Evolutionary conservation across 2,888 invertebrate species (phyloP).

Genomic region (Microctonus aethiopoides): DNA sequence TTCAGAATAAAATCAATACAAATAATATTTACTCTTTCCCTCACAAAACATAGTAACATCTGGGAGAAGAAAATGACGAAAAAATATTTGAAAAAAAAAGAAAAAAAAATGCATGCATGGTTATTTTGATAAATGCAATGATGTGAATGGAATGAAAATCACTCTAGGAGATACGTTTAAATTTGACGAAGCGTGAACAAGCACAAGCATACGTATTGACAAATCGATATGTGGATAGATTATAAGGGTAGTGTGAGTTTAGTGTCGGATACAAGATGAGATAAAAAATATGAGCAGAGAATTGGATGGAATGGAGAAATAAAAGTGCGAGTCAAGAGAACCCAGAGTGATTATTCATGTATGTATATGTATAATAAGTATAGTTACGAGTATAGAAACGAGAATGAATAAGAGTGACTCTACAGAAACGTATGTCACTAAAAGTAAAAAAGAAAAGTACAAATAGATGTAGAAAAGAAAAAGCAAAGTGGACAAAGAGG

Average conservation of each 20-base stretch:
- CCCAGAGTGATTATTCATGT: too few relatives aligned
- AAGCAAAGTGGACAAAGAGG: background rate
- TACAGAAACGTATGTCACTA: background rate
- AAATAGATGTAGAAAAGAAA: background rate
- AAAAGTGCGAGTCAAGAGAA: background rate
- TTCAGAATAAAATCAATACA: too few relatives aligned
- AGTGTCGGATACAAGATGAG: background rate
- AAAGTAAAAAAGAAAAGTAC: background rate
- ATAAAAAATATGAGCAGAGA: background rate
- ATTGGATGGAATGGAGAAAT: background rate
- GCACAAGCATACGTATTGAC: background rate
- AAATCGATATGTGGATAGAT: background rate
- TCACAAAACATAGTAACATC: too few relatives aligned
- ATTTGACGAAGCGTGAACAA: background rate
- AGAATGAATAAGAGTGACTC: background rate
- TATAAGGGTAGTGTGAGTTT: background rate
- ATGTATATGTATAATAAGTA: background rate
- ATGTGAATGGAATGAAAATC: background rate
- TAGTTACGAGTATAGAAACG: background rate
- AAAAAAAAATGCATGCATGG: too few relatives aligned
- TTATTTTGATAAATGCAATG: background rate
- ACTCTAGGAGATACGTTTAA: background rate
- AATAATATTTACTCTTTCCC: too few relatives aligned
- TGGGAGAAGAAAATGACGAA: too few relatives aligned
- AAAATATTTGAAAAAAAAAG: background rate